These are phyloP conservation scores for Ormyrus labotus DNA, from an alignment of 2,888 invertebrate genomes.

Conservation along the genomic window DNA sequence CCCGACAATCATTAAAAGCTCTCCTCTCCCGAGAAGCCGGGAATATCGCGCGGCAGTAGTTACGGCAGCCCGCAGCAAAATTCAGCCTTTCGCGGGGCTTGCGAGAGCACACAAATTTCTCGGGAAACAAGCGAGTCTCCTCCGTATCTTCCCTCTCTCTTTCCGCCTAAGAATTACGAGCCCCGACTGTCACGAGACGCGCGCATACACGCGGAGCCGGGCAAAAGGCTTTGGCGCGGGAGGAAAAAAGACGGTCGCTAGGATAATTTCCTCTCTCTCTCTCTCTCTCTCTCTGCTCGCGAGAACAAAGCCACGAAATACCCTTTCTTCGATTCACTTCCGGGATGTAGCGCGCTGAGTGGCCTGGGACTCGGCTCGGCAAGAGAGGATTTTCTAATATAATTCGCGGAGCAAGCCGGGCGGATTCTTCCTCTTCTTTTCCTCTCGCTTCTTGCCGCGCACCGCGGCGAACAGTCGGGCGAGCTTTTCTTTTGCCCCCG, in stretches of 20 bases:
- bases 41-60: not conserved
- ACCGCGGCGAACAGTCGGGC: not conserved
- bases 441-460: not conserved
- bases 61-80: slow-evolving; percentile 16
- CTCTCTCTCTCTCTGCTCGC: too few species aligned
- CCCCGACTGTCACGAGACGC: not conserved
- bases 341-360: slow-evolving; percentile 26
- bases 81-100: slow-evolving; percentile 12
- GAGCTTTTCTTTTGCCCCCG: slow-evolving; percentile 9
- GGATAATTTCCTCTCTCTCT: slow-evolving; percentile 44
- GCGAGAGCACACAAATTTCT: slow-evolving; percentile 39
- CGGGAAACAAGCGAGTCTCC: slow-evolving; percentile 34
- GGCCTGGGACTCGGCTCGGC: not conserved
- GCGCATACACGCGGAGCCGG: not conserved
- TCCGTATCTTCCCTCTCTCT: not conserved
- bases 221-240: not conserved
- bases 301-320: slow-evolving; percentile 50
- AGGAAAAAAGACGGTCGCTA: slow-evolving; percentile 27
- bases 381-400: slow-evolving; percentile 51
- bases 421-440: slow-evolving; percentile 17
- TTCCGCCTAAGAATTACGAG: not conserved
- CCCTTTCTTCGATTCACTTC: slow-evolving; percentile 55
- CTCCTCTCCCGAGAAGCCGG: not conserved
- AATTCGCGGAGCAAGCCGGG: slow-evolving; percentile 12
- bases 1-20: slow-evolving; percentile 39